Base-by-base conservation (phyloP, 2,113 vertebrate genomes). In the Gasterosteus aculeatus region DNA sequence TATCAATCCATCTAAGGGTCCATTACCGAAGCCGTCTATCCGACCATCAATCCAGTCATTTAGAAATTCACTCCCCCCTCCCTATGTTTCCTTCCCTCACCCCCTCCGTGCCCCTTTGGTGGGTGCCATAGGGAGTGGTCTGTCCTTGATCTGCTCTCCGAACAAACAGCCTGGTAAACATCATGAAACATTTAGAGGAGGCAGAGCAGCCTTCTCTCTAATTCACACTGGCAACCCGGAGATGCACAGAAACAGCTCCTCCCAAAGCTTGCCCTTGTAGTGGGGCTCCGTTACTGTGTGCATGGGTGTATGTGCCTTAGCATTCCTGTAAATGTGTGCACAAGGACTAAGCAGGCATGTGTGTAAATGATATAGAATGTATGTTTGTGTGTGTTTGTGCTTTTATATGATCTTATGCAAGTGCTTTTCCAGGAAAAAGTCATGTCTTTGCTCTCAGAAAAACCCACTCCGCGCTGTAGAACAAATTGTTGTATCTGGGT, bases 131-230 rank as follows among this genome's bases (percentile, higher is more conserved):
- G 89, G 92, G 90, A 89, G 85, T 84, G 84, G 75, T 78, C 84
- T 41, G 73, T 83, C 85, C 88, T 94, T 93, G 93, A 94, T 94
- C 89, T 94, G 84, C 88, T 89, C 90, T 92, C 82, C 82, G 90
- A 92, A 93, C 92, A 92, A 92, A 91, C 88, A 93, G 88, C 77
- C 88, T 92, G 91, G 91, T 94, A 94, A 95, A 95, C 93, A 95
- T 94, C 93, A 94, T 95, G 89, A 94, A 94, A 95, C 93, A 94
- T 94, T 94, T 93, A 94, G 85, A 84, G 85, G 80, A 91, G 89
- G 91, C 89, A 92, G 91, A 89, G 91, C 86, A 84, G 82, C 82
- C 78, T 86, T 90, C 86, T 92, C 82, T 85, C 85, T 94, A 93
- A 94, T 94, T 91, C 87, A 81, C 88, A 71, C 81, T 86, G 87